Base-by-base conservation (phyloP, 2,797 vertebrate species). In the Luscinia megarhynchos region DNA sequence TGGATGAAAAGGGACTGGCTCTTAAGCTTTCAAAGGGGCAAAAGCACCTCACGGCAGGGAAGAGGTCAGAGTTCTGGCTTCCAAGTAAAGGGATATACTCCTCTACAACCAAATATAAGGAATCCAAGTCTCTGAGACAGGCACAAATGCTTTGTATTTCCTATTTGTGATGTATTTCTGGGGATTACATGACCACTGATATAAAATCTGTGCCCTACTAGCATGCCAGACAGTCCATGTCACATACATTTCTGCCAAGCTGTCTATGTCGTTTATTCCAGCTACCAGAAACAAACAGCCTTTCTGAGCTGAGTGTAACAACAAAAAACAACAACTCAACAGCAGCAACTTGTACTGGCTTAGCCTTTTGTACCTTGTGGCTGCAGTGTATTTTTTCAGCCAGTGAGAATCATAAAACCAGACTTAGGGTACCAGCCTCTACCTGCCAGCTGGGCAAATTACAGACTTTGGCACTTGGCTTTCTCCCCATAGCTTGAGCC, bases 21-120 rank as follows among this genome's bases (percentile, higher is more conserved):
- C 63, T 91, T 53, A 80, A 88, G 73, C 40, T 93, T 96, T 94
- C 80, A 94, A 91, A 95, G 48, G n/a, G 55, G 63, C 63, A 86
- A 82, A 95, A 86, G 74, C 83, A 88, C 74, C 63, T 93, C 94
- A 75, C 40, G 3, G 76, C 85, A 93, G 89, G 91, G 88, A 92
- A 91, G 93, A 89, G 89, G 94, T 78, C 87, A 81, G 72, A 87
- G 51, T 3, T 1, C n/a, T 12, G 3, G 68, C 85, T 85, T 79
- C 57, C 5, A 3, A 81, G 69, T 23, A 72, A 53, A 80, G 51
- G 58, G 36, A 81, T 64, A 38, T 36, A 19, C 46, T 91, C 64
- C 58, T 36, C 85, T 68, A 17, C 46, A 26, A 48, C 15, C 6
- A 40, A 57, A 29, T 34, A 46, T 15, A 50, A 64, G 43, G 82